phyloP scores from a whole-genome alignment of 2,888 invertebrate genomes.

The Zelleria hepariella region DNA sequence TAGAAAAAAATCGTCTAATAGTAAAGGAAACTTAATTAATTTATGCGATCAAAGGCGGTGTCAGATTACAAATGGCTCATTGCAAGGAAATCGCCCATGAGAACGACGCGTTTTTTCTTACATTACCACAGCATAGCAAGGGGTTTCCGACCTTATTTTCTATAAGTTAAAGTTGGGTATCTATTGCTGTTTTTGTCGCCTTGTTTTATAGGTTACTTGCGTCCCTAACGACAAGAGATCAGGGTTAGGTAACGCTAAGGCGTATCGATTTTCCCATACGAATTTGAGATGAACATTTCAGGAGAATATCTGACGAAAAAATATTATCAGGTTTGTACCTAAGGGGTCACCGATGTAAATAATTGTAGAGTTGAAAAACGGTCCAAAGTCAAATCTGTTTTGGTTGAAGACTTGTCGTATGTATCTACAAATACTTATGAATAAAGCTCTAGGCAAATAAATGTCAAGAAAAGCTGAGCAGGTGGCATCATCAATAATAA shows the following conservation, averaged over 20 bases:
- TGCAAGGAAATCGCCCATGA: neutral
- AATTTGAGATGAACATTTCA: too few species aligned
- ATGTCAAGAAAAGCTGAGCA: too few species aligned
- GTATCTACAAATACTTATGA: too few species aligned
- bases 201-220: neutral
- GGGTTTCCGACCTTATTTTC: neutral
- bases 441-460: too few species aligned
- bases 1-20: neutral
- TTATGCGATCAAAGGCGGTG: neutral
- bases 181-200: neutral
- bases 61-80: neutral
- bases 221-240: neutral
- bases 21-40: neutral
- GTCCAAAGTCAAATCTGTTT: too few species aligned
- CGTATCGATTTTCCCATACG: neutral
- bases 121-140: neutral
- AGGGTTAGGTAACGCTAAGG: neutral
- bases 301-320: too few species aligned
- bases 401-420: too few species aligned
- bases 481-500: too few species aligned
- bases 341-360: too few species aligned
- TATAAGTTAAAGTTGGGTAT: neutral
- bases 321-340: too few species aligned
- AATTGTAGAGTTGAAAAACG: too few species aligned
- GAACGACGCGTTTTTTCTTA: neutral